A percentile compares a stretch with the other conserved stretches of the same genome.
Evolutionary conservation across 1,140 invertebrate species (phyloP).

Genomic region (Eubasilissa regina): DNA sequence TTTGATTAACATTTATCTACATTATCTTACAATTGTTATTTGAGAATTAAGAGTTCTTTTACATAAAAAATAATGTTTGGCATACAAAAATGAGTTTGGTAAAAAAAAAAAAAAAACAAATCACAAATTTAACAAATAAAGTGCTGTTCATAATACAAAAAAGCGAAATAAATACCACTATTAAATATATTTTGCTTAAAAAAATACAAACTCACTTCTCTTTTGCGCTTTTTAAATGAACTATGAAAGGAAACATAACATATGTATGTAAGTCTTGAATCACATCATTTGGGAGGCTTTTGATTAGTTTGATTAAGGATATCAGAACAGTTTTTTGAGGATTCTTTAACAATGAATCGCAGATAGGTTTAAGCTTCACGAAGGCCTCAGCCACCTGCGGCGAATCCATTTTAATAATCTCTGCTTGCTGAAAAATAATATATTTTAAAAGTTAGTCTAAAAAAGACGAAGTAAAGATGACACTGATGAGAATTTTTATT

Average conservation of each 20-base stretch:
- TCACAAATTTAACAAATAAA: no score
- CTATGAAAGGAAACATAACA: constrained; percentile 71
- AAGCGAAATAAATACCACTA: no score
- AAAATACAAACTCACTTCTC: constrained; percentile 9
- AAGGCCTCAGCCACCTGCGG: constrained; percentile 65
- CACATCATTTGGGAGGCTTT: constrained; percentile 64
- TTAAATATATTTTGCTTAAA: background rate
- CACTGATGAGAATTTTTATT: no score
- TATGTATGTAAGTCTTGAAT: constrained; percentile 72
- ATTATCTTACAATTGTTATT: no score
- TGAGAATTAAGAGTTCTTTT: no score
- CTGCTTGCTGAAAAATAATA: constrained; percentile 29
- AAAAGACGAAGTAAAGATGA: no score
- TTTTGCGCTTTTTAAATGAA: constrained; percentile 66
- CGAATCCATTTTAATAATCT: constrained; percentile 48
- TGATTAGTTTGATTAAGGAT: constrained; percentile 62
- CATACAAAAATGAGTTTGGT: no score
- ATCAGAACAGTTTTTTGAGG: constrained; percentile 65
- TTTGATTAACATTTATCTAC: no score
- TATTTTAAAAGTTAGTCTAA: no score
- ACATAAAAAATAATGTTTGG: no score
- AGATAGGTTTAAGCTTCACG: constrained; percentile 70
- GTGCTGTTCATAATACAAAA: no score
- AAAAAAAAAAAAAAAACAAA: no score
- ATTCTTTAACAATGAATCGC: constrained; percentile 69